Percentiles rank a stretch among this genome's conserved stretches.
phyloP scores from a whole-genome alignment of 1,140 invertebrate species.

The Chelonus insularis region DNA sequence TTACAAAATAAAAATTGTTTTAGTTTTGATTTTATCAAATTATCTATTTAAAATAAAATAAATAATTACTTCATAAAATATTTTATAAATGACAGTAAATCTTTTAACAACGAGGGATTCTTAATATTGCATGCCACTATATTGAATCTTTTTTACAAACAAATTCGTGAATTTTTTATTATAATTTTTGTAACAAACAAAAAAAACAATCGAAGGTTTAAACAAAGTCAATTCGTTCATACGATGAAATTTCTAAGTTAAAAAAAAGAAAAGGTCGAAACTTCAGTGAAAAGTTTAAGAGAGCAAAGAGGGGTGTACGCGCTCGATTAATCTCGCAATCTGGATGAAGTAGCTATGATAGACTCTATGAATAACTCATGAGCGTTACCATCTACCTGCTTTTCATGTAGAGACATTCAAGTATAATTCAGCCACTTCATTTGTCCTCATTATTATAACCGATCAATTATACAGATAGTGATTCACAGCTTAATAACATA shows the following conservation, averaged over 20 bases:
- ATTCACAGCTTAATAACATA: conserved; percentile 40
- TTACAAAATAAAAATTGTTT: too few relatives aligned
- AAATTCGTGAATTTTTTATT: too few relatives aligned
- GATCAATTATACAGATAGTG: conserved; percentile 49
- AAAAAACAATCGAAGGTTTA: neutral
- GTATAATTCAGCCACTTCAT: conserved; percentile 58
- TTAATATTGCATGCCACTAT: too few relatives aligned
- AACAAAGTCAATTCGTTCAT: neutral
- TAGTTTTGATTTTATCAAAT: too few relatives aligned
- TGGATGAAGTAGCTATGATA: conserved; percentile 57
- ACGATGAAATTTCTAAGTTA: neutral
- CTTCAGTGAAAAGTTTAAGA: conserved; percentile 9
- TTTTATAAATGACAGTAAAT: too few relatives aligned
- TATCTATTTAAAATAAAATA: too few relatives aligned
- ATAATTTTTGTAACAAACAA: neutral
- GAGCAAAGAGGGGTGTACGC: conserved; percentile 48
- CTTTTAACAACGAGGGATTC: too few relatives aligned
- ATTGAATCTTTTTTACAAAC: too few relatives aligned
- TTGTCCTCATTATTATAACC: conserved; percentile 57
- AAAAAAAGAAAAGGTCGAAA: neutral
- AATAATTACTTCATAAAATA: too few relatives aligned
- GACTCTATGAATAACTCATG: conserved; percentile 57
- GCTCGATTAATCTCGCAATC: conserved; percentile 58
- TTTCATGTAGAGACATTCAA: conserved; percentile 49
- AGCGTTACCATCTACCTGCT: conserved; percentile 42